Evolutionary conservation across 2,113 vertebrate species (phyloP), one percentile per base, ranked within the genome.

Genomic region (Bos indicus): DNA sequence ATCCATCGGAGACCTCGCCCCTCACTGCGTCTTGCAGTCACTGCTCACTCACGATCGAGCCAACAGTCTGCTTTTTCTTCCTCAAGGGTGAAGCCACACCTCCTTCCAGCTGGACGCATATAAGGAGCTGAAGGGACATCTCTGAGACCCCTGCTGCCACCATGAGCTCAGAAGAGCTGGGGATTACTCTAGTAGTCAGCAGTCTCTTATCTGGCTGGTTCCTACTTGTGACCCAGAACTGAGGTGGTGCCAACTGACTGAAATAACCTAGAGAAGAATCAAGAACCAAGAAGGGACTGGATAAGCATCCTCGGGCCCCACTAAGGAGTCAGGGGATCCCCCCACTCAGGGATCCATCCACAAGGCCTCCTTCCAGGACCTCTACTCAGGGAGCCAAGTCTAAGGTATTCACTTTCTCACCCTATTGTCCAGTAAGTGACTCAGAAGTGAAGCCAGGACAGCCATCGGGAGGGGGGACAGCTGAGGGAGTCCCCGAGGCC

Each of bases 1-100:
- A 36, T 2, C 9, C 11, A 0, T 2, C 3, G 2, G 74, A 67
- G 14, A 14, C 3, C n/a, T 5, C 2, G 21, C 4, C 21, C 36
- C 82, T 62, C 71, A 25, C 36, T 26, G 64, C 3, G 0, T 8
- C 23, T 23, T 43, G 23, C 11, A 77, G 36, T 2, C 23, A 26
- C 71, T 77, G 36, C 23, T 77, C 36, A 23, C 19, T 71, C 5
- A 6, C 0, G 10, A 23, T 40, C 2, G 0, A 71, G 67, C 67
- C n/a, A 21, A 23, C 5, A 5, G 19, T 23, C n/a, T 36, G 64
- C 33, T 12, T 71, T 21, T 43, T 1, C 36, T 26, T 43, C 36
- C 23, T 23, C 71, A 43, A 14, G 36, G 36, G 71, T 77, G 71
- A 77, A 6, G 71, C 23, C 71, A 25, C 23, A 77, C 21, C 23